These are phyloP conservation scores for Cataglyphis altisquamis DNA, from an alignment of 2,888 invertebrate species.

Conservation along the genomic window DNA sequence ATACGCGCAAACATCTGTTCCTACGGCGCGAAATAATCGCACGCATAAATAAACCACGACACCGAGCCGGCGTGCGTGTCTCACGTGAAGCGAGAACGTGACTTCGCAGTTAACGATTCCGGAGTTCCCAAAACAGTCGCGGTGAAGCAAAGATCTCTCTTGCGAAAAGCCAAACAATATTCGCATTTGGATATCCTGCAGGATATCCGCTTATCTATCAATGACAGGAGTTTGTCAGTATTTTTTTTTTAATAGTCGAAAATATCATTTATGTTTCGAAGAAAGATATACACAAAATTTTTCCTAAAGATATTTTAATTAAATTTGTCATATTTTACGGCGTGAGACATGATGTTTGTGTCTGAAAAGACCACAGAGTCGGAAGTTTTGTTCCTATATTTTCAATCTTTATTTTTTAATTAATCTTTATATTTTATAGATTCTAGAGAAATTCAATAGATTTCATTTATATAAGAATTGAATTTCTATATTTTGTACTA, in stretches of 20 bases:
- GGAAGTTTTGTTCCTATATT: neutral
- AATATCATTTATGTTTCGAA: neutral
- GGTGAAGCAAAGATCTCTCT: neutral
- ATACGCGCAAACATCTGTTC: conserved; percentile 54
- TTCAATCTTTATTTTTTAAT: neutral
- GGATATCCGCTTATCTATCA: neutral
- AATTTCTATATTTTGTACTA: neutral
- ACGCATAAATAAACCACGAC: conserved; percentile 50
- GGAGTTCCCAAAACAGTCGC: conserved; percentile 42
- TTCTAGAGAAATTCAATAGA: neutral
- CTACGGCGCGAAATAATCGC: conserved; percentile 42
- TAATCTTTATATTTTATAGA: neutral
- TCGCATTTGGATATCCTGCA: neutral
- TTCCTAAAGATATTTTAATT: neutral
- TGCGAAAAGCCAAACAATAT: neutral
- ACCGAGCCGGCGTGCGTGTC: conserved; percentile 54
- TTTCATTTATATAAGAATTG: neutral
- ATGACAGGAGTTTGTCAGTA: neutral
- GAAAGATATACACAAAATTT: neutral
- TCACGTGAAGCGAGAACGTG: conserved; percentile 59
- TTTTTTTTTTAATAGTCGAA: neutral
- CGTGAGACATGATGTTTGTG: neutral
- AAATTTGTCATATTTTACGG: neutral
- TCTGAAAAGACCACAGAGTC: neutral
- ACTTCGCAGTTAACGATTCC: conserved; percentile 41